Evolutionary conservation across 2,888 invertebrate genomes (phyloP), one percentile per base, ranked within the genome.

Genomic region (Parapristionchus giblindavisi): DNA sequence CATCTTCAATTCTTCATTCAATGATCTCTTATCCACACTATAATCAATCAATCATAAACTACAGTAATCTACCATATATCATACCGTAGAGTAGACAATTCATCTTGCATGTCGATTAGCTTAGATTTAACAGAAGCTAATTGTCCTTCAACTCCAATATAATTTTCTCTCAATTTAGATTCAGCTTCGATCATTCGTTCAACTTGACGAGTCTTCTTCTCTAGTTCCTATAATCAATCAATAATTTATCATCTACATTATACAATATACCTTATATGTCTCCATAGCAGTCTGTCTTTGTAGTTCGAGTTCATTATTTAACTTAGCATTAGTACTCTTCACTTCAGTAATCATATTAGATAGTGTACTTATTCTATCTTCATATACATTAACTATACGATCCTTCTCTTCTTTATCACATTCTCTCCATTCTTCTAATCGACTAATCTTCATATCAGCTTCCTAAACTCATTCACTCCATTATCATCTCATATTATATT

Each of bases 281-380:
- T 54, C 29, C 17, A 48, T 29, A 6, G 77, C 75, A n/a, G 77
- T 75, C 61, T 79, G 73, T 51, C 81, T 83, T 70, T 83, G 83
- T 60, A 80, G 78, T 38, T 83, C 83, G 48, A 83, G 75, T 14
- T 80, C 77, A 74, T 77, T 76, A 52, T 80, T 78, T 63, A 83
- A 66, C n/a, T 76, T 75, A 21, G 77, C 81, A 63, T 80, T 83
- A 1, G 75, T 76, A 27, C 71, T 73, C n/a, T 73, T 66, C 61
- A 73, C 48, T 51, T 73, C 73, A 24, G 5, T 51, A 2, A 51
- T 32, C 27, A 60, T 34, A 27, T 32, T 32, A n/a, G 51, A 34
- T 11, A 60, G 73, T n/a, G 40, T 40, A 6, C 61, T 52, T 17
- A 73, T 11, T 51, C 73, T 73, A 3, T 73, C 73, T n/a, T 73